Conservation (phyloP, 2,888 invertebrate genomes). For the Drosophila parthenogenetica region DNA sequence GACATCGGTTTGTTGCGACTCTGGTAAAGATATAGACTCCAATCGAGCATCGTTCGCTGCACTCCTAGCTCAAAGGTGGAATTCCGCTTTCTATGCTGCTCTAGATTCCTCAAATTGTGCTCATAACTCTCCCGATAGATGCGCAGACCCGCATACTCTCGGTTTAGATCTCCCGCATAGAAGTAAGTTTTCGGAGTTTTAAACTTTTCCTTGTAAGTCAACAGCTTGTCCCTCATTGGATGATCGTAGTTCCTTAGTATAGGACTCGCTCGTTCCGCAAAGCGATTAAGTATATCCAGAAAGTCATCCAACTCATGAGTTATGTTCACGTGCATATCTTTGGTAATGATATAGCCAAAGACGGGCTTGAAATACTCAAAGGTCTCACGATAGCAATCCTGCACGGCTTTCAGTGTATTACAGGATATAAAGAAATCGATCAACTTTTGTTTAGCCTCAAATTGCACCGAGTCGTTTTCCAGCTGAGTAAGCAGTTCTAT, state of each 20-base stretch:
- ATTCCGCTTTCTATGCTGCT: slow-evolving; percentile 72
- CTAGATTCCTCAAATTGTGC: slow-evolving; percentile 80
- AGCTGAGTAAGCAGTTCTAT: slow-evolving; percentile 76
- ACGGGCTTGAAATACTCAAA: slow-evolving; percentile 83
- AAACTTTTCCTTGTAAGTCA: slow-evolving; percentile 73
- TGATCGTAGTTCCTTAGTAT: slow-evolving; percentile 60
- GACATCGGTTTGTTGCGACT: slow-evolving; percentile 83
- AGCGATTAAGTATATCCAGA: slow-evolving; percentile 66
- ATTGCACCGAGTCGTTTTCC: slow-evolving; percentile 77
- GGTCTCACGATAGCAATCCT: slow-evolving; percentile 83
- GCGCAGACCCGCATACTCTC: slow-evolving; percentile 72
- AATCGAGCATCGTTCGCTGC: slow-evolving; percentile 79
- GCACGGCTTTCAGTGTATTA: slow-evolving; percentile 72
- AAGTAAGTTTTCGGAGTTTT: slow-evolving; percentile 73
- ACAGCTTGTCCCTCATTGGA: slow-evolving; percentile 65
- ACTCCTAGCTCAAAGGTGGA: slow-evolving; percentile 78
- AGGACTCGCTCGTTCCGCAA: slow-evolving; percentile 60
- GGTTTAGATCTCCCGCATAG: slow-evolving; percentile 69
- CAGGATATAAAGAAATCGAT: slow-evolving; percentile 83
- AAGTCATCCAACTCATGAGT: slow-evolving; percentile 75
- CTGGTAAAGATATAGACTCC: slow-evolving; percentile 82
- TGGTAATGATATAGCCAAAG: slow-evolving; percentile 82
- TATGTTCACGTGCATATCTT: slow-evolving; percentile 64
- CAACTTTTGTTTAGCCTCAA: slow-evolving; percentile 82
- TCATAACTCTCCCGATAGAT: slow-evolving; percentile 82